Percentiles rank a stretch among this genome's conserved stretches.
These are phyloP conservation scores for Archegozetes longisetosus DNA, from an alignment of 1,140 invertebrate species.

Conservation along the genomic window DNA sequence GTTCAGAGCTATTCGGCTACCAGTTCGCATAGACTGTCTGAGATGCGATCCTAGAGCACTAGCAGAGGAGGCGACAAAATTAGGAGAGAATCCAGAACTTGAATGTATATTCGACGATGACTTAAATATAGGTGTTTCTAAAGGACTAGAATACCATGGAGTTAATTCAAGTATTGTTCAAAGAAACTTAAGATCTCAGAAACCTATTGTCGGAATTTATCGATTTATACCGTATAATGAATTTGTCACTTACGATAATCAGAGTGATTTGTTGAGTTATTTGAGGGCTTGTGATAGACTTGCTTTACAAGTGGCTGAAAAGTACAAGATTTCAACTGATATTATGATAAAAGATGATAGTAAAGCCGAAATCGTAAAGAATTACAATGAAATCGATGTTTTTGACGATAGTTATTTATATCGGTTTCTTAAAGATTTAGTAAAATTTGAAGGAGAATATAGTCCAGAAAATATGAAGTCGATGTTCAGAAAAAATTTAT, in stretches of 20 bases:
- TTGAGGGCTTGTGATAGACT: too few relatives aligned
- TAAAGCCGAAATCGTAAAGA: too few relatives aligned
- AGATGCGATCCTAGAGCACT: constrained; percentile 25
- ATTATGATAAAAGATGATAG: too few relatives aligned
- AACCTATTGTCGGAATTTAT: constrained; percentile 1
- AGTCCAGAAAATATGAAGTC: too few relatives aligned
- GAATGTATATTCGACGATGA: constrained; percentile 14
- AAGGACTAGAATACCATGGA: constrained; percentile 37
- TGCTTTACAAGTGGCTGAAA: too few relatives aligned
- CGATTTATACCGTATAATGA: constrained; percentile 13
- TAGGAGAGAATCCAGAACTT: constrained; percentile 20
- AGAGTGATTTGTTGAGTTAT: too few relatives aligned
- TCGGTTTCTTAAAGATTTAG: not conserved
- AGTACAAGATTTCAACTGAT: too few relatives aligned
- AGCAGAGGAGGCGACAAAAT: not conserved
- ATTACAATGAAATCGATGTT: too few relatives aligned
- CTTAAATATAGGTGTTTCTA: constrained; percentile 8
- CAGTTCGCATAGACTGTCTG: constrained; percentile 63
- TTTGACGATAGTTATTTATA: too few relatives aligned
- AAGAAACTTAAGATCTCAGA: not conserved
- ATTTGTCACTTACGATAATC: too few relatives aligned
- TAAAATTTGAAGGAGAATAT: too few relatives aligned
- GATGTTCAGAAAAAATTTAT: constrained; percentile 13
- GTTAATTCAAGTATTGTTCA: constrained; percentile 73
- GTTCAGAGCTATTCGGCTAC: constrained; percentile 68